These are phyloP conservation scores for Lysandra coridon DNA, from an alignment of 2,888 invertebrate genomes.

Conservation along the genomic window DNA sequence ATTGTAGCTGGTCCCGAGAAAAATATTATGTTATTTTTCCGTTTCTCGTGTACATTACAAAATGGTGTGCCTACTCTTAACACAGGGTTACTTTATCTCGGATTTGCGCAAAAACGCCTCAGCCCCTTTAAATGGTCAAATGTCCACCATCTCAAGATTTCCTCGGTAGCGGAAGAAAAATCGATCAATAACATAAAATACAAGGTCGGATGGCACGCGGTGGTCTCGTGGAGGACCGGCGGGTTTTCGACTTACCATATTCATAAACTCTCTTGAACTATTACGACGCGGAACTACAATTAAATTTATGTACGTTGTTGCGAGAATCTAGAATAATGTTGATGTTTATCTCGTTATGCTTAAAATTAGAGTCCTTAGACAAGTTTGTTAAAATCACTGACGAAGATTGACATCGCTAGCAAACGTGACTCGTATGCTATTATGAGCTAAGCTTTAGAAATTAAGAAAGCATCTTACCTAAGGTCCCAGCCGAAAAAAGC, in stretches of 20 bases:
- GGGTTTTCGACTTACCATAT: not conserved
- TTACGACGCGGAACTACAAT: not conserved
- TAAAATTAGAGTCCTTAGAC: not conserved
- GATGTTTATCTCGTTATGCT: not conserved
- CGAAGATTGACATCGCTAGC: not conserved
- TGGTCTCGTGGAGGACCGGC: not conserved
- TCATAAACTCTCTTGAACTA: conserved; percentile 1
- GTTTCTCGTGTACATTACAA: no score
- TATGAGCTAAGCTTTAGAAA: no score
- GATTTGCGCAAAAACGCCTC: no score
- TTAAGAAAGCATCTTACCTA: no score
- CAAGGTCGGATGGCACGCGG: not conserved
- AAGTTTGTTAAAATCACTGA: not conserved
- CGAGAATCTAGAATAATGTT: not conserved
- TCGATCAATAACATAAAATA: not conserved
- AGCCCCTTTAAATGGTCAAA: not conserved
- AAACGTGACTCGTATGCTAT: no score
- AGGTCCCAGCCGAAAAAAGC: no score
- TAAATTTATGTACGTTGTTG: not conserved
- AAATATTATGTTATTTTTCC: no score
- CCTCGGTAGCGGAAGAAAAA: not conserved
- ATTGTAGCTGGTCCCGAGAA: no score
- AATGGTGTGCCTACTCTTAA: no score
- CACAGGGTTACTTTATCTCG: no score
- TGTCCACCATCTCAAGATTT: not conserved